Evolutionary conservation across 2,113 vertebrate genomes (phyloP).

Genomic region (Stomatorhinus ivindoensis): DNA sequence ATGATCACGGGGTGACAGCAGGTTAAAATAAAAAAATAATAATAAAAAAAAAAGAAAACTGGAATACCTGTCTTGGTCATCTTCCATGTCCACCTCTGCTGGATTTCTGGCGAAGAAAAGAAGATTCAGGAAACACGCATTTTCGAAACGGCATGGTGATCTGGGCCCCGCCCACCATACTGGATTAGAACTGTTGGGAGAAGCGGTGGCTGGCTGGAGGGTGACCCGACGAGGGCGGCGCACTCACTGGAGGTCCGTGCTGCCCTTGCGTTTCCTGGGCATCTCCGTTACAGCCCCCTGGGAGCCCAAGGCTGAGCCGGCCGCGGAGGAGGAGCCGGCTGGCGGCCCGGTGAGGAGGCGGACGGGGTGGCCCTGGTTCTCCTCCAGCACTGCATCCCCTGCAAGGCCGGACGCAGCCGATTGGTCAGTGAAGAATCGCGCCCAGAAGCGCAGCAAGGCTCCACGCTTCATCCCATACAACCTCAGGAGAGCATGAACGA

Average conservation of each 20-base stretch:
- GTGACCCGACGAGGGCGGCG: no score
- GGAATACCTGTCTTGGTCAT: constrained; percentile 64
- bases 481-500: not conserved
- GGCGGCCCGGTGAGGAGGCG: constrained; percentile 49
- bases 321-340: constrained; percentile 43
- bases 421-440: not conserved
- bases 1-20: not conserved
- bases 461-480: not conserved
- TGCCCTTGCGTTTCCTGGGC: constrained; percentile 77
- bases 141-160: not conserved
- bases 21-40: not conserved
- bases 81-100: constrained; percentile 62
- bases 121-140: not conserved
- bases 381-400: constrained; percentile 62
- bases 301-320: constrained; percentile 51
- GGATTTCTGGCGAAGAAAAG: constrained; percentile 54
- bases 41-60: not conserved
- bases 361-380: constrained; percentile 43
- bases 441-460: not conserved
- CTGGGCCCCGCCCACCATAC: not conserved
- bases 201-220: not conserved
- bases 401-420: constrained; percentile 20
- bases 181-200: not conserved
- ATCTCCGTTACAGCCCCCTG: constrained; percentile 49
- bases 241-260: constrained; percentile 75